Evolutionary conservation across 2,888 invertebrate genomes (phyloP).

Genomic region (Sminthurinus aureus): DNA sequence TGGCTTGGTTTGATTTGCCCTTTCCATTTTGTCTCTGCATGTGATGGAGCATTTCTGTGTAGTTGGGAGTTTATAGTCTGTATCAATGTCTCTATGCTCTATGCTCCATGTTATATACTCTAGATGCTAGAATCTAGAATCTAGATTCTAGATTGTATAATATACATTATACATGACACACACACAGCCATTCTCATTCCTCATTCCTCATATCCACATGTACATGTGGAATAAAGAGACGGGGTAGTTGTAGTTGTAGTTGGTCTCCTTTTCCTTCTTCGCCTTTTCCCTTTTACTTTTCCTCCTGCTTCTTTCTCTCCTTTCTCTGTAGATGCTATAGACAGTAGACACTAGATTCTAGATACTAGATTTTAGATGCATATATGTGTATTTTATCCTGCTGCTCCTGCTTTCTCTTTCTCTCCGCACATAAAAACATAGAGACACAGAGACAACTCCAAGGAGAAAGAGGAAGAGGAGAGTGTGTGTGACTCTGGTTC

Average conservation of each 20-base stretch:
- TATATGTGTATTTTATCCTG: conserved; percentile 9
- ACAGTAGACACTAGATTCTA: background rate
- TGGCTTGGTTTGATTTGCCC: too few relatives aligned
- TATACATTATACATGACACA: too few relatives aligned
- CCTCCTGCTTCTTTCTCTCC: background rate
- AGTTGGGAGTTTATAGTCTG: too few relatives aligned
- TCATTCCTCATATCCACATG: background rate
- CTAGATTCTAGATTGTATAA: background rate
- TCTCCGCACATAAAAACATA: too few relatives aligned
- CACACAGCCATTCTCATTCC: background rate
- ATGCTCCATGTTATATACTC: too few relatives aligned
- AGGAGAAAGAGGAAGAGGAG: background rate
- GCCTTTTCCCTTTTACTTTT: background rate
- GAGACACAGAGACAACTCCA: too few relatives aligned
- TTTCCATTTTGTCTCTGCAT: too few relatives aligned
- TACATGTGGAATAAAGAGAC: too few relatives aligned
- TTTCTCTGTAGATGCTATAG: background rate
- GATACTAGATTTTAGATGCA: background rate
- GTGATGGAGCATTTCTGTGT: too few relatives aligned
- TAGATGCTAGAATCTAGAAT: too few relatives aligned
- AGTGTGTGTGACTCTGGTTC: background rate
- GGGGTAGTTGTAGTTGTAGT: background rate
- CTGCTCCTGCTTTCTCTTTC: background rate
- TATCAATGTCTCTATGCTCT: too few relatives aligned
- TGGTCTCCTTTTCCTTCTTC: background rate